Conservation (phyloP, 2,797 vertebrate genomes). For the Gymnoscopelus microlampas region DNA sequence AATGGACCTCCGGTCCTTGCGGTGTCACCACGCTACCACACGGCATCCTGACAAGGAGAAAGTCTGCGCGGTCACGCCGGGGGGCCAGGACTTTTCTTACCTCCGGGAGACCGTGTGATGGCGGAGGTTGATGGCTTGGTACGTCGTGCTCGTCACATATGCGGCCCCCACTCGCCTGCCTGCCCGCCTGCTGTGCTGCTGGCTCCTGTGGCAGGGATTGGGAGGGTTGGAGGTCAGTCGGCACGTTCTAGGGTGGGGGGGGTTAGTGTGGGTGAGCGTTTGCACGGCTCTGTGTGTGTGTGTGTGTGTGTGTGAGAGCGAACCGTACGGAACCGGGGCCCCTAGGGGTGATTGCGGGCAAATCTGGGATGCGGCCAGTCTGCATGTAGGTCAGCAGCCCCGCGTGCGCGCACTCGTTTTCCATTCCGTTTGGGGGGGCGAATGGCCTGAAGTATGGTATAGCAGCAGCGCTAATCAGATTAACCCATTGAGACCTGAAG, state of each 20-base stretch:
- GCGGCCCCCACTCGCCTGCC: slow-evolving; percentile 52
- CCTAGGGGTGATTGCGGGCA: slow-evolving; percentile 66
- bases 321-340: slow-evolving; percentile 57
- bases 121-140: slow-evolving; percentile 29
- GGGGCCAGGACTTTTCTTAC: not conserved
- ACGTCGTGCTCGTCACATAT: slow-evolving; percentile 58
- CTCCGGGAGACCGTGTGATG: slow-evolving; percentile 45
- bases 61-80: slow-evolving; percentile 30
- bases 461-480: slow-evolving; percentile 56
- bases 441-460: slow-evolving; percentile 53
- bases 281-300: not conserved
- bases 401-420: slow-evolving; percentile 35
- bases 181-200: slow-evolving; percentile 38
- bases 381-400: slow-evolving; percentile 82
- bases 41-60: slow-evolving; percentile 44
- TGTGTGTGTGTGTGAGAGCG: slow-evolving; percentile 8
- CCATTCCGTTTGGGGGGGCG: slow-evolving; percentile 44
- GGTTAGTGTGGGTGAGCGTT: not conserved
- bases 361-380: slow-evolving; percentile 75
- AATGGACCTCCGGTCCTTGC: slow-evolving; percentile 12
- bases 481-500: too few species aligned
- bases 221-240: slow-evolving; percentile 52
- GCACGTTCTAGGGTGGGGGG: slow-evolving; percentile 35
- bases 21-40: slow-evolving; percentile 32
- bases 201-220: not conserved